Evolutionary conservation across 2,113 vertebrate species (phyloP), one percentile per base, ranked within the genome.

Genomic region (Solea senegalensis): DNA sequence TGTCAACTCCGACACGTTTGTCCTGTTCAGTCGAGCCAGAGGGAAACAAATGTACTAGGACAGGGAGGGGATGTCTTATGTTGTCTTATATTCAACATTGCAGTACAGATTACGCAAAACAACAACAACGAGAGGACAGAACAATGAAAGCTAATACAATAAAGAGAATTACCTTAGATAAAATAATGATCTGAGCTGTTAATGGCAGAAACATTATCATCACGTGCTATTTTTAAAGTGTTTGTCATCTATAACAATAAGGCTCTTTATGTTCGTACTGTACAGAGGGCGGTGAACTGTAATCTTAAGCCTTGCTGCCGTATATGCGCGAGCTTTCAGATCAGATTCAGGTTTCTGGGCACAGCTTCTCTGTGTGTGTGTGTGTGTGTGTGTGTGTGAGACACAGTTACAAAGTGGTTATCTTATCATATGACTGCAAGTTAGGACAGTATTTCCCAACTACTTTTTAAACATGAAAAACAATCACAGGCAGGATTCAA

Each of bases 1-100:
- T 82, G 69, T 76, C 56, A 65, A 72, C 59, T 82, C 61, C 63
- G 78, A 62, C 79, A 59, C 65, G 69, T 79, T 80, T 75, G 48
- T 81, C 43, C 74, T 81, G 27, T 78, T 78, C 11, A 59, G 44
- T 28, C 70, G 76, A 79, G 75, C 66, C 69, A 81, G 66, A 69
- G 68, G 44, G 66, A 74, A 88, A 81, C 45, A 85, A 82, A 76
- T 65, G 50, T 16, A 49, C 0, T 66, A 54, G 65, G 51, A 67
- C 34, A 8, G 56, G n/a, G 49, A 76, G 16, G 41, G 5, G n/a
- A 48, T 21, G 41, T 43, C 9, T 43, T 43, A 13, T 9, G 6
- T 4, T n/a, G 64, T 78, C 40, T 28, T 27, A 72, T 64, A 81
- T 81, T 13, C 51, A 48, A 51, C 72, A 57, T 46, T 72, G 59